A percentile compares a stretch with the other conserved stretches of the same genome.
These are phyloP conservation scores for Phanerotoma sp. DNA, from an alignment of 2,888 invertebrate genomes.

Conservation along the genomic window DNA sequence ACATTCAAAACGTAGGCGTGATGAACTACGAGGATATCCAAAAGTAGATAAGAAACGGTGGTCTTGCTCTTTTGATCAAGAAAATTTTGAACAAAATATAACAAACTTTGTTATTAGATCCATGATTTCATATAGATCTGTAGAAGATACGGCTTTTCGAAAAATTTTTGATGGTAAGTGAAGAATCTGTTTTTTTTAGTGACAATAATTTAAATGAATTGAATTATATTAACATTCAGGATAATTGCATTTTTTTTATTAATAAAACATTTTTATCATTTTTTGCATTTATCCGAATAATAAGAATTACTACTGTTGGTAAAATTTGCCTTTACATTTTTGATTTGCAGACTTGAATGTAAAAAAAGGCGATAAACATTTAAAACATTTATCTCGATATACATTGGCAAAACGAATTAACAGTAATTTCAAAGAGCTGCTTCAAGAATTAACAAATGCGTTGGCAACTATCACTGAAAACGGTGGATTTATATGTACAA, in stretches of 20 bases:
- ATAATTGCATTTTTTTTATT: no score
- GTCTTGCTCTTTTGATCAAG: no score
- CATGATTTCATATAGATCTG: neutral
- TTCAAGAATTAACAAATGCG: neutral
- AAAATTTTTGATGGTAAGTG: conserved; percentile 1
- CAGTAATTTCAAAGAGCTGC: neutral
- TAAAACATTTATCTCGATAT: neutral
- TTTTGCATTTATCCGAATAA: no score
- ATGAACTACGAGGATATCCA: no score
- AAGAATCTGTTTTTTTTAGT: no score
- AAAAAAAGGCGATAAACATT: neutral
- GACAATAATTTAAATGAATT: no score
- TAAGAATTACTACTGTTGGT: no score
- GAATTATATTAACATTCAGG: no score
- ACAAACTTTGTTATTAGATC: neutral
- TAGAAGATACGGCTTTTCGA: neutral
- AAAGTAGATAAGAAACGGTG: no score
- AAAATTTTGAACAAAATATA: neutral
- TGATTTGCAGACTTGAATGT: neutral
- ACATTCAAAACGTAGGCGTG: no score
- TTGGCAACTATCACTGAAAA: neutral
- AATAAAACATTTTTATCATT: no score
- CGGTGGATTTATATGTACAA: conserved; percentile 15
- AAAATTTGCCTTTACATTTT: no score
- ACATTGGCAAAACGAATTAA: neutral